phyloP scores from a whole-genome alignment of 2,797 vertebrate genomes.

The Tapera naevia region DNA sequence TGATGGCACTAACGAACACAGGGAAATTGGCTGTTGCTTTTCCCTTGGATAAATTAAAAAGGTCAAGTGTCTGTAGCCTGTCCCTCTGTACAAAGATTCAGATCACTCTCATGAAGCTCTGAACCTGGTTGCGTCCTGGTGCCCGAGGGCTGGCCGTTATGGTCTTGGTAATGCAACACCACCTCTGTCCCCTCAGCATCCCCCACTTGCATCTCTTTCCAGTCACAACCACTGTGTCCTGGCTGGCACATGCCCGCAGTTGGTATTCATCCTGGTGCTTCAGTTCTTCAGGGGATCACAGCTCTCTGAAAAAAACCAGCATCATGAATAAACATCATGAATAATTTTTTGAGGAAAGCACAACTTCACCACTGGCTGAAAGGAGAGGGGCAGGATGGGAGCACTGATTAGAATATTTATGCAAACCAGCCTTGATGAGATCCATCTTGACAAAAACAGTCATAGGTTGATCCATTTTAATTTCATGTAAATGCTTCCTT shows the following conservation, averaged over 20 bases:
- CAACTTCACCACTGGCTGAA: background rate
- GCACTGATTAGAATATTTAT: conserved; percentile 10
- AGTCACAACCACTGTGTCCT: background rate
- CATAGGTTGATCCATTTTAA: background rate
- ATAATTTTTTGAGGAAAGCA: background rate
- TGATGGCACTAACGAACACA: background rate
- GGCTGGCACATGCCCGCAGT: rapidly evolving
- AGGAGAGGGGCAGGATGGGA: conserved; percentile 2
- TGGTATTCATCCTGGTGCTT: background rate
- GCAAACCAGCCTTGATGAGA: conserved; percentile 1
- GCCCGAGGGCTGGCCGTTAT: background rate
- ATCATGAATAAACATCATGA: conserved; percentile 30
- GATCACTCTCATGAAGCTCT: rapidly evolving
- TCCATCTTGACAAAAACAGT: background rate
- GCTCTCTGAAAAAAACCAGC: background rate
- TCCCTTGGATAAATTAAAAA: background rate
- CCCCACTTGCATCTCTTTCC: rapidly evolving
- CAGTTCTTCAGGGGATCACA: background rate
- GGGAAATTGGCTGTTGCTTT: background rate
- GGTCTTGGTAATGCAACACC: no score
- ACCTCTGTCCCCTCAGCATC: background rate
- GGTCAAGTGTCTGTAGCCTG: background rate
- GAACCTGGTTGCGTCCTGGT: no score
- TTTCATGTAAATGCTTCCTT: background rate
- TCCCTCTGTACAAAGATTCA: background rate